Evolutionary conservation across 2,888 invertebrate species (phyloP).

Genomic region (Atethmia centrago): DNA sequence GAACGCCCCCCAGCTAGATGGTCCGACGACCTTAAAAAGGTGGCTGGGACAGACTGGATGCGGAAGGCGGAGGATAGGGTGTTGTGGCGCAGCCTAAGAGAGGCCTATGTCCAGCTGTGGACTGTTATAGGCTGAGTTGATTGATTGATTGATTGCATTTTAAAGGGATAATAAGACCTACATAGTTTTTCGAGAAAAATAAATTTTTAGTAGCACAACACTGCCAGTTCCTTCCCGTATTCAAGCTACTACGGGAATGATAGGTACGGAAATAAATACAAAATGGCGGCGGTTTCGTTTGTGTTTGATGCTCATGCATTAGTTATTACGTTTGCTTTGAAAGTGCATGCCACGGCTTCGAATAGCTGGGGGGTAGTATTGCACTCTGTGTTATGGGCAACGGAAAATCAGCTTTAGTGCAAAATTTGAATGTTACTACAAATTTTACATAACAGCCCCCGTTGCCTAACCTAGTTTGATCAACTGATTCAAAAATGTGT

Average conservation of each 20-base stretch:
- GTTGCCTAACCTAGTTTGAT: not conserved
- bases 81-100: too few relatives aligned
- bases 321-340: constrained; percentile 29
- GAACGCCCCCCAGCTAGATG: too few relatives aligned
- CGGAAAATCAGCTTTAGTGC: not conserved
- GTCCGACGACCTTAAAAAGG: too few relatives aligned
- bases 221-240: not conserved
- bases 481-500: not conserved
- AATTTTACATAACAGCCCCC: not conserved
- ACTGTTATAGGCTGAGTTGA: too few relatives aligned
- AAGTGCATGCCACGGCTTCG: constrained; percentile 5
- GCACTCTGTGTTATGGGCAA: not conserved
- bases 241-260: constrained; percentile 1
- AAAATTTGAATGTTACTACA: not conserved
- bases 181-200: too few relatives aligned
- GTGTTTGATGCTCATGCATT: constrained; percentile 33
- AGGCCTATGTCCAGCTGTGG: too few relatives aligned
- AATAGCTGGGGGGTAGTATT: not conserved
- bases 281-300: constrained; percentile 18
- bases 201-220: not conserved
- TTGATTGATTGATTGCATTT: too few relatives aligned
- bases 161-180: not conserved
- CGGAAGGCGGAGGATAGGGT: too few relatives aligned
- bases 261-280: constrained; percentile 36
- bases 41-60: too few relatives aligned